Base-by-base conservation (phyloP, 1,140 invertebrate genomes). In the Aleiodes sp. region DNA sequence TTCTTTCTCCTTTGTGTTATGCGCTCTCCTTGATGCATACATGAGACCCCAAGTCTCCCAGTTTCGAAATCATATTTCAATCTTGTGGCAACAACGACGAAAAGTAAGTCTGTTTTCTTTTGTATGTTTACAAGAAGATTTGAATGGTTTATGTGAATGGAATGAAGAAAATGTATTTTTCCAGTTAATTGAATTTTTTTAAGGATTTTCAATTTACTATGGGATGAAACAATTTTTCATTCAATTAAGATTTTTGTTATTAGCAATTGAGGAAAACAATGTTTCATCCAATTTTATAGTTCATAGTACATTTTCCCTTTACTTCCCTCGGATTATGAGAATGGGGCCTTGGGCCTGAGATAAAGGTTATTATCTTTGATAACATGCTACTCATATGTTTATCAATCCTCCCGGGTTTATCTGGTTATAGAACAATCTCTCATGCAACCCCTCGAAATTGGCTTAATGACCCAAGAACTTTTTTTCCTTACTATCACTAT, bases 401-500 rank as follows among this genome's bases (percentile, higher is more conserved):
- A 52, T 52, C 4, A 52, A 52, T 24, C 31, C 10, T 16, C 46
- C 46, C 12, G 46, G 19, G 21, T 52, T 52, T 24, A 43, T 52
- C 21, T 52, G 9, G 10, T 24, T 52, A 7, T 24, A 12, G 19
- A 52, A 2, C 46, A 26, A 52, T 52, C 10, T 52, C 46, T 52
- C 46, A 52, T 52, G 1, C 10, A 52, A 21, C 46, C 16, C 46
- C 46, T 52, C 46, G n/a, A 43, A 43, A 6, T 16, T 16, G 39
- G 14, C 39, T 12, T 4, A 43, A 43, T 43, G 39, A 43, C 39
- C 39, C 39, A 43, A 43, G 39, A 52, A 26, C 46, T 21, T 52
- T 52, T 21, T 24, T 52, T 52, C n/a, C n/a, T n/a, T n/a, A n/a
- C n/a, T n/a, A n/a, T n/a, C n/a, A 52, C 26, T 52, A 52, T 52